Evolutionary conservation across 2,797 vertebrate species (phyloP), one percentile per base, ranked within the genome.

Genomic region (Rhincodon typus): DNA sequence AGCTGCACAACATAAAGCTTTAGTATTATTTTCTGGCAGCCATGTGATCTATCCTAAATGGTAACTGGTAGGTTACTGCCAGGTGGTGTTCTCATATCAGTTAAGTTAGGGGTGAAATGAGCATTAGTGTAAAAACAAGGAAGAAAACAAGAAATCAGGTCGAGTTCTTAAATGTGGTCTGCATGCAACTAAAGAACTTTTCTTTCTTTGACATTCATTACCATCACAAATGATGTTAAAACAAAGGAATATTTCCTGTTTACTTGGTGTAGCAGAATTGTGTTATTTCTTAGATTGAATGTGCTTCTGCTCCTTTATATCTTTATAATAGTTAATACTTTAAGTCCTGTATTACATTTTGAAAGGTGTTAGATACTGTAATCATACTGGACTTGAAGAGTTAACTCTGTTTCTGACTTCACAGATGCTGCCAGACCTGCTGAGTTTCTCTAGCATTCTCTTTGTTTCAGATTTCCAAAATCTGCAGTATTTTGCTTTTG

Each of bases 31-130:
- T 69, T 74, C 30, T 77, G 70, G 42, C 27, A 95, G 46, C 69
- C 70, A 77, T 95, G 70, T 95, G 50, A 53, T n/a, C 70, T 95
- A 53, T 46, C 30, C 72, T 74, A 95, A 34, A 30, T 50, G 42
- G 91, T 94, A 69, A 94, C 91, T 94, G 67, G 67, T n/a, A 70
- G n/a, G 69, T 94, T 50, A 94, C 27, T 53, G 94, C 70, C 70
- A 50, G 27, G 67, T 46, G n/a, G 23, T 77, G 27, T n/a, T 34
- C 46, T 8, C 27, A 34, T 74, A 95, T 13, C 19, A 70, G 42
- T 94, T 70, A 70, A 72, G 3, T 50, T 77, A 74, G 69, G 53
- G 34, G 50, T 50, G 6, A 46, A 74, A 57, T 72, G 27, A 72
- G 74, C 94, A 72, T 17, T 94, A 27, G 42, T 53, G 46, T 15